Conservation (phyloP, 2,888 invertebrate species). For the Lymantria monacha region DNA sequence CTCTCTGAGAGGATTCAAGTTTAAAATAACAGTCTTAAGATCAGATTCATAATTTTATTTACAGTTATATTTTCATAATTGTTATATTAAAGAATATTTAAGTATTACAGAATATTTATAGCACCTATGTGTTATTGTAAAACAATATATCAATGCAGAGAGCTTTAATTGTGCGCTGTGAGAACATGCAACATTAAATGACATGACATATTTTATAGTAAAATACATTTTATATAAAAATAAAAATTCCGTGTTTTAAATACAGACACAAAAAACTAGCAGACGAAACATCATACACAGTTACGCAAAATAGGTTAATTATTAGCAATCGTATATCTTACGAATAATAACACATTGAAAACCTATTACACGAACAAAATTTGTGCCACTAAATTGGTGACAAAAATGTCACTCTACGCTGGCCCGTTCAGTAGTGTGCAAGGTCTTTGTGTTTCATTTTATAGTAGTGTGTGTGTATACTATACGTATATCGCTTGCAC, state of each 20-base stretch:
- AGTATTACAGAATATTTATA: conserved; percentile 71
- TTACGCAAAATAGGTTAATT: no score
- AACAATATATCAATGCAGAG: conserved; percentile 33
- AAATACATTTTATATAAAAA: conserved; percentile 40
- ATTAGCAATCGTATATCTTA: no score
- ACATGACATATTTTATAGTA: conserved; percentile 26
- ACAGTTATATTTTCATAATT: conserved; percentile 35
- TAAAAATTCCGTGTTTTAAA: conserved; percentile 30
- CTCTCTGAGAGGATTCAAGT: conserved; percentile 30
- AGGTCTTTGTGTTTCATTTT: no score
- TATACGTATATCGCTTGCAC: no score
- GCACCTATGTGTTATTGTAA: conserved; percentile 60
- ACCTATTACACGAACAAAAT: no score
- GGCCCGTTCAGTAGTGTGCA: no score
- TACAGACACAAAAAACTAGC: no score
- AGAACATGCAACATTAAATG: conserved; percentile 11
- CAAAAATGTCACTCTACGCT: no score
- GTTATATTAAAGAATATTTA: conserved; percentile 46
- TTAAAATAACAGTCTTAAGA: conserved; percentile 46
- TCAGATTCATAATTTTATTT: conserved; percentile 26
- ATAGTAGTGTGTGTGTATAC: no score
- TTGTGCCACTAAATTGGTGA: no score
- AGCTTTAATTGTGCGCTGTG: conserved; percentile 26
- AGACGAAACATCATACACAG: no score
- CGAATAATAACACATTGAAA: no score